Conservation (phyloP, 2,888 invertebrate species). For the Zelleria hepariella region DNA sequence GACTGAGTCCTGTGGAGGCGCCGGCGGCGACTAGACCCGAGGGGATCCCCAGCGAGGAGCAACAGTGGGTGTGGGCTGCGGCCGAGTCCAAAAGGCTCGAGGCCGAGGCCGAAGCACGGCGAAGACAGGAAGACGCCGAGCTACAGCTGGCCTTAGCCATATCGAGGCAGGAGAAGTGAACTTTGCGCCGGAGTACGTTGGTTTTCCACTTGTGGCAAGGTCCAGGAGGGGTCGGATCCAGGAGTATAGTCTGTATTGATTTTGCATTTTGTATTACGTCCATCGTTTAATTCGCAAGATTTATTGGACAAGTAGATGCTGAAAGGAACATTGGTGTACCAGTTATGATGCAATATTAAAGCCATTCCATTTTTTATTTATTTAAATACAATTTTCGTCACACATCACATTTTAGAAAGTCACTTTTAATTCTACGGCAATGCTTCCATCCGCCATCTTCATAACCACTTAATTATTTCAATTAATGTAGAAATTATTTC, state of each 20-base stretch:
- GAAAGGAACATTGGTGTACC: background rate
- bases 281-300: background rate
- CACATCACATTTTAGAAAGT: background rate
- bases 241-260: background rate
- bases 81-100: constrained; percentile 76
- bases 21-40: constrained; percentile 31
- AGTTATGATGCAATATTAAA: background rate
- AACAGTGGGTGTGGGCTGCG: constrained; percentile 82
- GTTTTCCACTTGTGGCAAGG: background rate
- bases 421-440: background rate
- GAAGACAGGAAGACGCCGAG: constrained; percentile 79
- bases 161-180: constrained; percentile 68
- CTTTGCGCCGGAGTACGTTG: background rate
- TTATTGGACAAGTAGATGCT: background rate
- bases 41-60: constrained; percentile 70
- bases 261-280: constrained; percentile 2
- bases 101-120: constrained; percentile 71
- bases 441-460: background rate
- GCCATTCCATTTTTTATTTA: background rate
- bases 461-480: background rate
- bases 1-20: constrained; percentile 21
- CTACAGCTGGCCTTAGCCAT: constrained; percentile 80
- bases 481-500: constrained; percentile 3
- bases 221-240: background rate
- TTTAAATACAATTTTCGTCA: background rate